Percentiles rank a stretch among this genome's conserved stretches.
phyloP scores from a whole-genome alignment of 1,140 invertebrate species.

The Drosophila neocordata region DNA sequence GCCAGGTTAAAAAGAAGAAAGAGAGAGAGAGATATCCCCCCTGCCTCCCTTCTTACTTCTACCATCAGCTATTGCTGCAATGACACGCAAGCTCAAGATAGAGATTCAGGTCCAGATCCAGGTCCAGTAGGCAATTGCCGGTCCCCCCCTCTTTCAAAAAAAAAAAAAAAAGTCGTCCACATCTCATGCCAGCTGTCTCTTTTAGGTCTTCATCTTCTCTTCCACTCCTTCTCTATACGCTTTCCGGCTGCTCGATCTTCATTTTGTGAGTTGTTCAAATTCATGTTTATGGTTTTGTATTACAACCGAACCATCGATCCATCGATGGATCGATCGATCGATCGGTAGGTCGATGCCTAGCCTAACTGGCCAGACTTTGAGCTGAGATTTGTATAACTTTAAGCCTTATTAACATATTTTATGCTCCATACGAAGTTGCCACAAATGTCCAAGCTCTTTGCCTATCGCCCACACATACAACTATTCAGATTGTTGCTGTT shows the following conservation, averaged over 20 bases:
- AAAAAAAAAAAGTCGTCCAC: slow-evolving; percentile 10
- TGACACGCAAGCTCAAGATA: slow-evolving; percentile 33
- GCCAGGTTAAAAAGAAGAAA: slow-evolving; percentile 38
- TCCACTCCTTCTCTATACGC: slow-evolving; percentile 33
- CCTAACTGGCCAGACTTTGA: slow-evolving; percentile 6
- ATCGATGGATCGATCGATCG: slow-evolving; percentile 1
- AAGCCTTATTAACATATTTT: slow-evolving; percentile 81
- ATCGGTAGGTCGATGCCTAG: neutral
- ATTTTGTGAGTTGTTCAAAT: slow-evolving; percentile 43
- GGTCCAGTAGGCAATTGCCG: no score
- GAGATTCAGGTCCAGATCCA: slow-evolving; percentile 9
- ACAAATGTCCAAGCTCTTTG: slow-evolving; percentile 41
- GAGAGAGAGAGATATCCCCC: neutral
- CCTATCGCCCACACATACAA: slow-evolving; percentile 47
- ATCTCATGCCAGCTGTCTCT: slow-evolving; percentile 16
- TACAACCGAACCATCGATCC: slow-evolving; percentile 49
- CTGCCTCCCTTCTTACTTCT: no score
- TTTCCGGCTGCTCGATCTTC: slow-evolving; percentile 47
- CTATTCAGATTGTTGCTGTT: slow-evolving; percentile 14
- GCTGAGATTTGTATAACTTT: slow-evolving; percentile 67
- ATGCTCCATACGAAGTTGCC: slow-evolving; percentile 55
- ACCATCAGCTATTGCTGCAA: slow-evolving; percentile 33
- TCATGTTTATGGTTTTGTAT: slow-evolving; percentile 62
- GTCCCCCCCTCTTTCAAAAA: no score
- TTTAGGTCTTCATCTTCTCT: slow-evolving; percentile 24